Evolutionary conservation across 2,113 vertebrate species (phyloP).

Genomic region (Saccopteryx leptura): DNA sequence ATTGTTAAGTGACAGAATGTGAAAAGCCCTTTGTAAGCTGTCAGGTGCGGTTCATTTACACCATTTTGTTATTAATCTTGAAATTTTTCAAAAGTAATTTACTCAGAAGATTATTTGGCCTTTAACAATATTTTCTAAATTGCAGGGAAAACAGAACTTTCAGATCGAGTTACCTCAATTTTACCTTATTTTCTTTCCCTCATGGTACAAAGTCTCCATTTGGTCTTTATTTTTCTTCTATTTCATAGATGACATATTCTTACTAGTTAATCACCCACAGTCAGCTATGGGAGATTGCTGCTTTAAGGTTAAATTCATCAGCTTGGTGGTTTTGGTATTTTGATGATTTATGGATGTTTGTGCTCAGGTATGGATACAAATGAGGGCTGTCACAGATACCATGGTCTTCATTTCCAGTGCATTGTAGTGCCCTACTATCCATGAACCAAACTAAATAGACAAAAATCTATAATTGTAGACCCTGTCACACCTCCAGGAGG

Average conservation of each 20-base stretch:
- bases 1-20: constrained; percentile 32
- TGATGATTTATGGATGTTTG: constrained; percentile 72
- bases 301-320: constrained; percentile 65
- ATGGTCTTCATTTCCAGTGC: neutral
- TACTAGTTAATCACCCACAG: constrained; percentile 48
- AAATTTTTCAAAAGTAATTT: constrained; percentile 18
- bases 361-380: constrained; percentile 64
- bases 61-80: neutral
- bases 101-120: neutral
- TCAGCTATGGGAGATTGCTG: neutral
- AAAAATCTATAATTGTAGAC: constrained; percentile 46
- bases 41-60: neutral
- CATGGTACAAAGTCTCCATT: neutral
- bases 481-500: neutral
- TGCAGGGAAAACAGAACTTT: neutral
- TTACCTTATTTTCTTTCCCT: neutral
- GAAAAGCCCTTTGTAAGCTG: neutral
- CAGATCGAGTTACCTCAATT: neutral
- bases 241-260: constrained; percentile 51
- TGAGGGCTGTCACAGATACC: neutral
- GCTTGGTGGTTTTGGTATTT: constrained; percentile 58
- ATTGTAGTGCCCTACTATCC: neutral
- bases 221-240: constrained; percentile 4
- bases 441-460: constrained; percentile 29
- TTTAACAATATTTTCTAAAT: constrained; percentile 36